Percentiles rank a stretch among this genome's conserved stretches.
phyloP scores from a whole-genome alignment of 2,113 vertebrate species.

The Hippocampus abdominalis region DNA sequence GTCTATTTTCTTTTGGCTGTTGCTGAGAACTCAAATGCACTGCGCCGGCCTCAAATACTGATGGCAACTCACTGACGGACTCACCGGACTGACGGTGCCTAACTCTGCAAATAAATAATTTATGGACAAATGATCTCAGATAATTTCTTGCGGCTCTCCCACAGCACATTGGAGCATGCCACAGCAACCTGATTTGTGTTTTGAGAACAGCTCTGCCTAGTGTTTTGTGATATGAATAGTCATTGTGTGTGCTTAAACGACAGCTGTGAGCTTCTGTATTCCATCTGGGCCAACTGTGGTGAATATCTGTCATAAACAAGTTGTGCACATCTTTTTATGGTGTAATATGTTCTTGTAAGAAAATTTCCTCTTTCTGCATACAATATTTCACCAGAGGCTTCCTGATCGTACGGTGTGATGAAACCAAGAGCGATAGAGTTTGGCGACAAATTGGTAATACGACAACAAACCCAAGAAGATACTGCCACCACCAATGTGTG shows the following conservation, averaged over 20 bases:
- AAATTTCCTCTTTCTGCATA: background rate
- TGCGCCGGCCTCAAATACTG: no score
- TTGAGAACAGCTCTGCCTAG: no score
- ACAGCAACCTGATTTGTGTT: no score
- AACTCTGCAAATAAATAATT: no score
- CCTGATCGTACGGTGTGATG: background rate
- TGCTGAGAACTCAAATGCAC: no score
- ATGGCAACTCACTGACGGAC: no score
- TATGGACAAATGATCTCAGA: no score
- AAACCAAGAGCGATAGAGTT: background rate
- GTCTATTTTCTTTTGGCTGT: no score
- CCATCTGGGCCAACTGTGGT: background rate
- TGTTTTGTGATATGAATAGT: background rate
- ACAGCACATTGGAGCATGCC: no score
- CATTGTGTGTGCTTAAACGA: background rate
- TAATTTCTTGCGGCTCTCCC: no score
- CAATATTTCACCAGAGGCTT: background rate
- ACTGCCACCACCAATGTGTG: background rate
- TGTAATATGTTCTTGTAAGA: background rate
- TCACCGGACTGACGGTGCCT: no score
- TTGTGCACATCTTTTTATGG: no score
- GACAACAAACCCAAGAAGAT: background rate
- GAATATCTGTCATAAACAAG: background rate
- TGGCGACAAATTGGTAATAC: background rate
- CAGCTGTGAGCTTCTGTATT: background rate